Conservation (phyloP, 2,113 vertebrate genomes). For the Onychorhynchus coronatus region DNA sequence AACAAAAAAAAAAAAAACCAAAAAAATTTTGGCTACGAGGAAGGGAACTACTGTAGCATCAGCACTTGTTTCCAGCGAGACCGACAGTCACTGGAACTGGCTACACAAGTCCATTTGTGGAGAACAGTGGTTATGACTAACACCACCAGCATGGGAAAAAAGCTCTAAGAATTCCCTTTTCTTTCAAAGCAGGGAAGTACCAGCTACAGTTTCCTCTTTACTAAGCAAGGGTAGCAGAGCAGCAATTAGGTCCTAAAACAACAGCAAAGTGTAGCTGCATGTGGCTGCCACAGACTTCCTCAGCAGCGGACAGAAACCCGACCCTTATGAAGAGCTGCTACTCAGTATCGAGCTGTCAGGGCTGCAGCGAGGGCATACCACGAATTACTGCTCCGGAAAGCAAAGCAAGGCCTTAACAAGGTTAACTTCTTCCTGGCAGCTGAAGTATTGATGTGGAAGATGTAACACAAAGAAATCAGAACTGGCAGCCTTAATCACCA, state of each 20-base stretch:
- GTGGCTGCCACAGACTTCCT: neutral
- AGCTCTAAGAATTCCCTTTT: slow-evolving; percentile 40
- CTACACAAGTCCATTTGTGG: neutral
- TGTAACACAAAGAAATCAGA: neutral
- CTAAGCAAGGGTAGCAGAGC: neutral
- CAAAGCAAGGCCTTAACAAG: neutral
- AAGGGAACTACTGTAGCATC: slow-evolving; percentile 15
- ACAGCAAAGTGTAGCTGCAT: neutral
- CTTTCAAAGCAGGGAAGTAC: slow-evolving; percentile 35
- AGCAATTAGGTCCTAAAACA: neutral
- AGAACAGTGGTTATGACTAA: slow-evolving; percentile 16
- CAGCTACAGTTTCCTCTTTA: neutral
- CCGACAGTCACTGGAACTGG: neutral
- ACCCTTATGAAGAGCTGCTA: neutral
- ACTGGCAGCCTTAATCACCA: neutral
- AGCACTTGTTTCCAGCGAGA: slow-evolving; percentile 7
- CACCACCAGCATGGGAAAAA: slow-evolving; percentile 24
- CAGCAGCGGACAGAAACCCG: neutral
- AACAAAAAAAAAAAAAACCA: too few species aligned
- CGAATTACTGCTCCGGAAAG: neutral
- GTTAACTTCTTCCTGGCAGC: slow-evolving; percentile 7
- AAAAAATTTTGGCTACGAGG: neutral
- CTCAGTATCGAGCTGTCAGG: neutral
- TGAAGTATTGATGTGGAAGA: neutral
- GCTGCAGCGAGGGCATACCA: neutral